Conservation (phyloP, 2,797 vertebrate genomes). For the Gambusia yucatana region DNA sequence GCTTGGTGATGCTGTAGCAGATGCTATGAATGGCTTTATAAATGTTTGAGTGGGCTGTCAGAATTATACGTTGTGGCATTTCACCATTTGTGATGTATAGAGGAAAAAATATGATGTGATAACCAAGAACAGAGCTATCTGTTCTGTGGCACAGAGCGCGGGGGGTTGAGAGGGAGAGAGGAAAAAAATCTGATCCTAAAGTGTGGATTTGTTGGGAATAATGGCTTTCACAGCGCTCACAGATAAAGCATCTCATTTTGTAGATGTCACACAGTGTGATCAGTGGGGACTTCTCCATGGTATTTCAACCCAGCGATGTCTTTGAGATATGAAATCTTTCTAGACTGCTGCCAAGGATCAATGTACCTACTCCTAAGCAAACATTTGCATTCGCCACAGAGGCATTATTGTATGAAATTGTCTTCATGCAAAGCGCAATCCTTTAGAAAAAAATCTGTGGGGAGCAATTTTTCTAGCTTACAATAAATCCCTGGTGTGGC, state of each 20-base stretch:
- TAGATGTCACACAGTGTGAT: slow-evolving; percentile 60
- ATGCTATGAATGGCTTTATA: slow-evolving; percentile 61
- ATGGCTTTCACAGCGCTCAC: slow-evolving; percentile 36
- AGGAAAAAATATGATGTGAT: slow-evolving; percentile 59
- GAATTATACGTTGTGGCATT: slow-evolving; percentile 65
- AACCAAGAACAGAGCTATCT: slow-evolving; percentile 63
- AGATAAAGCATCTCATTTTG: slow-evolving; percentile 64
- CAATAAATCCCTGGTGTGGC: slow-evolving; percentile 53
- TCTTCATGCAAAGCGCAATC: slow-evolving; percentile 47
- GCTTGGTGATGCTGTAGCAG: slow-evolving; percentile 38
- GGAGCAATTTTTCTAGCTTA: slow-evolving; percentile 59
- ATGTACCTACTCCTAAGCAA: slow-evolving; percentile 35
- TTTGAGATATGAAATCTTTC: slow-evolving; percentile 58
- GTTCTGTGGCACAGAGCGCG: slow-evolving; percentile 43
- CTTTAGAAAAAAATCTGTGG: slow-evolving; percentile 47
- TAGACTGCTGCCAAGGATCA: slow-evolving; percentile 43
- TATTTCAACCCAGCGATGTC: slow-evolving; percentile 51
- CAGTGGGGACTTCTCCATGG: slow-evolving; percentile 37
- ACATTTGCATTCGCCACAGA: slow-evolving; percentile 63
- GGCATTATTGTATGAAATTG: slow-evolving; percentile 53
- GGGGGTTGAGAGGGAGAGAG: background rate
- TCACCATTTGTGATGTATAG: slow-evolving; percentile 64
- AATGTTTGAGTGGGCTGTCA: slow-evolving; percentile 67
- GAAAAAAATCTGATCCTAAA: slow-evolving; percentile 42
- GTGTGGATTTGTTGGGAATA: slow-evolving; percentile 53